phyloP scores from a whole-genome alignment of 2,113 vertebrate genomes.

The Budorcas taxicolor region DNA sequence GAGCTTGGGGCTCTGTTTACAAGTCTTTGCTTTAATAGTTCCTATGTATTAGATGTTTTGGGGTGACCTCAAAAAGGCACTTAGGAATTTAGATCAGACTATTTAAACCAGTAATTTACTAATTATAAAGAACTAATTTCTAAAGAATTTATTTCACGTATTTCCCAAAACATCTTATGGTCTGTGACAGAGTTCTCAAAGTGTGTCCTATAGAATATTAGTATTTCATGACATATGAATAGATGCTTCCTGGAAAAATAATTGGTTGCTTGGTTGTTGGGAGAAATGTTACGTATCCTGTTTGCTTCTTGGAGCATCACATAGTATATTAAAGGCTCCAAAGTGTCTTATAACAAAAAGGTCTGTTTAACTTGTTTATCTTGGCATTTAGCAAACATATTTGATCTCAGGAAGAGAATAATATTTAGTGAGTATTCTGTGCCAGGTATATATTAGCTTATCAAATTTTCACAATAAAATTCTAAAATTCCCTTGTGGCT shows the following conservation, averaged over 20 bases:
- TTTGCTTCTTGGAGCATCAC: not conserved
- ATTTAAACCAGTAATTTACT: not conserved
- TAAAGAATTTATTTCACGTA: not conserved
- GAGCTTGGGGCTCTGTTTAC: not conserved
- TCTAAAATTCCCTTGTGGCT: not conserved
- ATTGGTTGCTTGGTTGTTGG: not conserved
- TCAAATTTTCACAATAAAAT: not conserved
- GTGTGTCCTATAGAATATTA: not conserved
- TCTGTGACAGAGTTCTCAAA: not conserved
- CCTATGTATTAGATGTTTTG: not conserved
- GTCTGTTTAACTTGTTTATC: conserved; percentile 9
- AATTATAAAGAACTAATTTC: not conserved
- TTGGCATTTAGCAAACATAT: conserved; percentile 1
- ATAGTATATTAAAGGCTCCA: not conserved
- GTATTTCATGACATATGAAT: not conserved
- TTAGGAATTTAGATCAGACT: not conserved
- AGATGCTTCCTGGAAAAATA: not conserved
- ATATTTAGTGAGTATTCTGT: not conserved
- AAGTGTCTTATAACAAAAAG: not conserved
- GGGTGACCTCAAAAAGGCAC: not conserved
- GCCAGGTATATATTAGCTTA: not conserved
- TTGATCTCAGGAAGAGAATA: conserved; percentile 9
- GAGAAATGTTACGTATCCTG: not conserved
- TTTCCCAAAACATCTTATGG: not conserved
- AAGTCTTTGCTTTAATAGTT: not conserved